These are phyloP conservation scores for Phaonia tiefii DNA, from an alignment of 2,888 invertebrate genomes.

Conservation along the genomic window DNA sequence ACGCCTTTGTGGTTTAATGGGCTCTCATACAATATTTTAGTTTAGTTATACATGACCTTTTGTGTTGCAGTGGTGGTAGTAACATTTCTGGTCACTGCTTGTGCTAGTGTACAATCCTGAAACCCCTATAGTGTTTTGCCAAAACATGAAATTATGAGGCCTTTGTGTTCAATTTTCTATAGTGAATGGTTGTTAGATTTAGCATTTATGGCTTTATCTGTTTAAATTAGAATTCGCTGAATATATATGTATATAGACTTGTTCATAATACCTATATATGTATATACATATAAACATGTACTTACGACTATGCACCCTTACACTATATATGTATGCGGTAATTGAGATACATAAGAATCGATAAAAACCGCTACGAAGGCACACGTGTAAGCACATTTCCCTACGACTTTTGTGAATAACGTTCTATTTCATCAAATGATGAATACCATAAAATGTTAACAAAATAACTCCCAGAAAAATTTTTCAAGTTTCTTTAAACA, in stretches of 20 bases:
- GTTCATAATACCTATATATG: too few species aligned
- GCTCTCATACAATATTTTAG: background rate
- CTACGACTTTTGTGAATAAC: too few species aligned
- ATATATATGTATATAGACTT: background rate
- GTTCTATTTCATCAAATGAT: too few species aligned
- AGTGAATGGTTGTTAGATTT: background rate
- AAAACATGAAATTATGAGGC: slow-evolving; percentile 37
- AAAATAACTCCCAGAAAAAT: too few species aligned
- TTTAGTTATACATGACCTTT: background rate
- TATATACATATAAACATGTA: too few species aligned
- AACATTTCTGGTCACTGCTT: background rate
- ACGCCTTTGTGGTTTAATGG: slow-evolving; percentile 17
- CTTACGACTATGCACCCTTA: too few species aligned
- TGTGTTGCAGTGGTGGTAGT: slow-evolving; percentile 5
- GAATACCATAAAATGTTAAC: too few species aligned
- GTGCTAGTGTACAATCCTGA: background rate
- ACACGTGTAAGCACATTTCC: too few species aligned
- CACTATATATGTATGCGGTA: too few species aligned
- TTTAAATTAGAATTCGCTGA: background rate
- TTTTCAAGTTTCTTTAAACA: too few species aligned
- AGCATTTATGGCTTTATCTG: slow-evolving; percentile 22
- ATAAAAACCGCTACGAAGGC: too few species aligned
- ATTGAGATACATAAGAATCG: too few species aligned
- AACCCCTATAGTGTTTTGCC: slow-evolving; percentile 39
- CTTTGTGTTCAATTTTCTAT: slow-evolving; percentile 35